These are phyloP conservation scores for Eunapius fragilis DNA, from an alignment of 37 sponge, comb jelly and placozoan species.

Conservation along the genomic window DNA sequence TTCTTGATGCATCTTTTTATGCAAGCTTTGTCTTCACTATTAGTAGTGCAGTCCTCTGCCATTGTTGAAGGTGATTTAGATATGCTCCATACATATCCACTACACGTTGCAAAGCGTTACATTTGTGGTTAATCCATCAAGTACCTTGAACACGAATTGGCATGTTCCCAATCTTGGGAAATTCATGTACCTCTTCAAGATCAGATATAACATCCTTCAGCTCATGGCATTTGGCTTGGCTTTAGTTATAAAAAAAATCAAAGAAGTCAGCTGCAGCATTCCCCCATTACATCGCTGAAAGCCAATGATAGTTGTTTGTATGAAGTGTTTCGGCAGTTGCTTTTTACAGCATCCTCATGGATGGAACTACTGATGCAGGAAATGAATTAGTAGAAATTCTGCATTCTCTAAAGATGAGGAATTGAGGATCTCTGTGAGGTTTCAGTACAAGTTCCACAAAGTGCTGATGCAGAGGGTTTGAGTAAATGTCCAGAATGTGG, in stretches of 20 bases:
- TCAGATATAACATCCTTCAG: neutral
- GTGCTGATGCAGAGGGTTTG: too few relatives aligned
- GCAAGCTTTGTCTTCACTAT: neutral
- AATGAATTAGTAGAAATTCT: conserved; percentile 57
- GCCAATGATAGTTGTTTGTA: neutral
- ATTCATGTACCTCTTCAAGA: conserved; percentile 12
- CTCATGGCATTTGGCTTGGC: conserved; percentile 22
- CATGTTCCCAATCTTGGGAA: conserved; percentile 16
- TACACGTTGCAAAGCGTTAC: conserved; percentile 33
- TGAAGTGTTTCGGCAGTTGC: neutral
- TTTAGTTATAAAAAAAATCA: conserved; percentile 37
- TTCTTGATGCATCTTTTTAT: conserved; percentile 22
- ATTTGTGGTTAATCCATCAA: conserved; percentile 26
- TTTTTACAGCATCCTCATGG: conserved; percentile 74
- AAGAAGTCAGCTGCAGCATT: conserved; percentile 23
- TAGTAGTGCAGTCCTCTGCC: conserved; percentile 5
- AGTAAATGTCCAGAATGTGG: too few relatives aligned
- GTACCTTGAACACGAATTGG: conserved; percentile 15
- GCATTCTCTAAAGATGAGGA: conserved; percentile 26
- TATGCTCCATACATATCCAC: conserved; percentile 33
- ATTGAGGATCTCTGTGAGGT: conserved; percentile 18
- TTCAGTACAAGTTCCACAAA: too few relatives aligned
- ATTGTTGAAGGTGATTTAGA: neutral
- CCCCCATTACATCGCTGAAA: conserved; percentile 26
- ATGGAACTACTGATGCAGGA: conserved; percentile 56